phyloP scores from a whole-genome alignment of 2,888 invertebrate genomes.

The Monochamus alternatus region DNA sequence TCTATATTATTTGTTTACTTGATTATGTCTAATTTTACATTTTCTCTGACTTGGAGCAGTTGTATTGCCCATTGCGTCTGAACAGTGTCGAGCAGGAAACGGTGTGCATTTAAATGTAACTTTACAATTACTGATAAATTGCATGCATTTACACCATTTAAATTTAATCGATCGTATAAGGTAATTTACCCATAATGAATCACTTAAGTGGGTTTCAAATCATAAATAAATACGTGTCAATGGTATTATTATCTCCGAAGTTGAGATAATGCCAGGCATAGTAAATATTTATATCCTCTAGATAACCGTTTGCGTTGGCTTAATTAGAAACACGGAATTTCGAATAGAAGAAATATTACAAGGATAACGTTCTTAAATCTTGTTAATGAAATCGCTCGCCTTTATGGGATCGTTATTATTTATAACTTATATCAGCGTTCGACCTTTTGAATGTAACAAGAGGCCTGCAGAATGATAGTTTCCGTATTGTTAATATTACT shows the following conservation, averaged over 20 bases:
- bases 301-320: constrained; percentile 45
- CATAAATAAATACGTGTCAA: constrained; percentile 51
- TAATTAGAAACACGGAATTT: constrained; percentile 38
- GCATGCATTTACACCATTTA: constrained; percentile 13
- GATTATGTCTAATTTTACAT: too few relatives aligned
- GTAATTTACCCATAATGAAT: constrained; percentile 30
- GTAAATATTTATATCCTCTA: constrained; percentile 52
- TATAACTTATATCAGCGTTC: not conserved
- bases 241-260: constrained; percentile 46
- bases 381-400: not conserved
- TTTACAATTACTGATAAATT: constrained; percentile 15
- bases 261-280: constrained; percentile 45
- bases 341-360: constrained; percentile 24
- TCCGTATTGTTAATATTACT: not conserved
- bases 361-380: constrained; percentile 21
- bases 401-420: not conserved
- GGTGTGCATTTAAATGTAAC: not conserved
- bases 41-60: too few relatives aligned
- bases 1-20: too few relatives aligned
- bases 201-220: constrained; percentile 37
- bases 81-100: not conserved
- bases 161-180: constrained; percentile 27
- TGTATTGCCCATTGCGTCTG: not conserved
- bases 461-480: not conserved
- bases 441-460: not conserved